Base-by-base conservation (phyloP, 2,888 invertebrate genomes). In the Lasioglossum leucozonium region DNA sequence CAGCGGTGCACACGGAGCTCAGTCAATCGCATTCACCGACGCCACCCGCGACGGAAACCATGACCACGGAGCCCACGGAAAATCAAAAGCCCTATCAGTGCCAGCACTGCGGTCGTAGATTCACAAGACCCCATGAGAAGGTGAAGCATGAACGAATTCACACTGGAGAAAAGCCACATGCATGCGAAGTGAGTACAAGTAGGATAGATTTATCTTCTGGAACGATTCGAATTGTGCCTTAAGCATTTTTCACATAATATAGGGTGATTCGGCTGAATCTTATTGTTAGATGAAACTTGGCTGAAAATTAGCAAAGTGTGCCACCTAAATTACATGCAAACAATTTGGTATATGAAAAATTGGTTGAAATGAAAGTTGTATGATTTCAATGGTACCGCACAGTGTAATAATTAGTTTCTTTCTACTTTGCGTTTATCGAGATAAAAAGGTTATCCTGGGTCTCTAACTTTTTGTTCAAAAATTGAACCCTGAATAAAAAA, bases 121-220 rank as follows among this genome's bases (percentile, higher is more conserved):
- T 98, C 91, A 96, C 96, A 3, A 95, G 97, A 67, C 97, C 98
- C 0, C 97, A 97, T 91, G 98, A 98, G 91, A 98, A 98, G 94
- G 98, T 98, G 1, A 98, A 98, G 94, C 98, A 98, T 91, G 98
- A 98, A 94, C 95, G 98, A n/a, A 97, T 98, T 92, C 98, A 98
- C 90, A 98, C 98, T 0, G 97, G 97, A 93, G 97, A 97, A 92
- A 97, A 97, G 91, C 98, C 98, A 0, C 97, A 98, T 91, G 95
- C 96, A 79, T 98, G 98, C 91, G 97, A 97, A 93, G 95, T 94
- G 88, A 74, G 72, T 75, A 58, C n/a, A 55, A 26, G 26, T 18
- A 62, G 13, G 13, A 26, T 26, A 55, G 55, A n/a, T 55, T 55
- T 10, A 11, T 13, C 55, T 47, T 16, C 55, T 37, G 55, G n/a